These are phyloP conservation scores for Cyanoramphus novaezelandiae DNA, from an alignment of 2,113 vertebrate genomes.

Conservation along the genomic window DNA sequence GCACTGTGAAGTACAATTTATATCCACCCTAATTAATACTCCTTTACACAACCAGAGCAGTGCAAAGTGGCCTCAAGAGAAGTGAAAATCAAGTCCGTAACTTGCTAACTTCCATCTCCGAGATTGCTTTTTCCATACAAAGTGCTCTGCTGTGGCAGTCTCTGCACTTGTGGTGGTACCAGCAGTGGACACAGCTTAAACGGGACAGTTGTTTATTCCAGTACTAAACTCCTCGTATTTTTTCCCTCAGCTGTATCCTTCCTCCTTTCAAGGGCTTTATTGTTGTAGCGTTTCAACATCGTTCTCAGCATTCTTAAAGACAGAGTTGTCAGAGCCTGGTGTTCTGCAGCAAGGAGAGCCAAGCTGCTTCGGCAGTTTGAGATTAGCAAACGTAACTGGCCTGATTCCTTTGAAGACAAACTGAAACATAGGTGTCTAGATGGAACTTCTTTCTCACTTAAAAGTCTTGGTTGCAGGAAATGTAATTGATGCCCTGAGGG, in stretches of 20 bases:
- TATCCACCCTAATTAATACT: background rate
- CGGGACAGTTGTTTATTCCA: background rate
- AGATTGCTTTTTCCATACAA: background rate
- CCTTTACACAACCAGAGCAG: background rate
- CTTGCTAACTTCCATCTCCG: background rate
- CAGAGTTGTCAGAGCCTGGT: conserved; percentile 36
- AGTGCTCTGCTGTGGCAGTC: background rate
- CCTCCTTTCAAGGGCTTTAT: conserved; percentile 50
- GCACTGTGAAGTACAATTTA: background rate
- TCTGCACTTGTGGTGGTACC: background rate
- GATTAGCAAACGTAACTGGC: background rate
- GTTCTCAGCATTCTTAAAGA: conserved; percentile 75
- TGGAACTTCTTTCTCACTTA: conserved; percentile 2
- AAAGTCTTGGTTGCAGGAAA: conserved; percentile 13
- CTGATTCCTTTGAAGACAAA: conserved; percentile 53
- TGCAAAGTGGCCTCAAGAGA: background rate
- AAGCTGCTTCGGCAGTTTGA: conserved; percentile 13
- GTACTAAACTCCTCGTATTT: background rate
- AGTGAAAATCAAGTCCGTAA: background rate
- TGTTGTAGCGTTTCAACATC: conserved; percentile 42
- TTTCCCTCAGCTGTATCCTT: conserved; percentile 25
- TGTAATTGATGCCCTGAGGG: background rate
- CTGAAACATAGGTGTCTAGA: conserved; percentile 42
- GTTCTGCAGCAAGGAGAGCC: background rate
- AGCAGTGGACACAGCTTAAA: conserved; percentile 1